Conservation (phyloP, 2,113 vertebrate genomes). For the Varanus salvator region DNA sequence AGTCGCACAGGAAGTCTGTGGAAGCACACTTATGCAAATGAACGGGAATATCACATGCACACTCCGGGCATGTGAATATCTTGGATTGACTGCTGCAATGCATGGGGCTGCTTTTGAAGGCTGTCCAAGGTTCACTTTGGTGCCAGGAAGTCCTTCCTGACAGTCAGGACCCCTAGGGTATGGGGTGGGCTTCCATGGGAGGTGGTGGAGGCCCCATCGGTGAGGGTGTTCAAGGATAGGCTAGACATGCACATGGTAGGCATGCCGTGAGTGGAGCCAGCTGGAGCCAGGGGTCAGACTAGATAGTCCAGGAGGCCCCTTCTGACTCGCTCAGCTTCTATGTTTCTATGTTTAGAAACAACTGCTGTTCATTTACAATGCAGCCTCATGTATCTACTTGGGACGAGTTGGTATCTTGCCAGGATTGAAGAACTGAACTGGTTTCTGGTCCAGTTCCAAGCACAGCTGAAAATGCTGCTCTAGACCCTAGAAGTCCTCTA, state of each 20-base stretch:
- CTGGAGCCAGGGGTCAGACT: no score
- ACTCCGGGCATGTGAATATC: background rate
- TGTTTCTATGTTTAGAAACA: no score
- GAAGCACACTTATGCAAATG: background rate
- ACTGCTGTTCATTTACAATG: no score
- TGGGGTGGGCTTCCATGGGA: no score
- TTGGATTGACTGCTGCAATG: background rate
- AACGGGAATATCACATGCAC: background rate
- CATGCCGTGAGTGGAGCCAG: no score
- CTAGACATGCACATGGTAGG: no score
- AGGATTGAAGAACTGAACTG: background rate
- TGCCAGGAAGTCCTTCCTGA: no score
- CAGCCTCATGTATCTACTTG: background rate
- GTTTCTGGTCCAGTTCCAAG: background rate
- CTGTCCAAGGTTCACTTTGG: background rate
- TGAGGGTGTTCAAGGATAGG: no score
- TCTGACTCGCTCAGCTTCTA: no score
- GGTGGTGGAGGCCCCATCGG: no score
- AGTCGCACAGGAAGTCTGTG: slow-evolving; percentile 5
- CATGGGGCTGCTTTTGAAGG: background rate
- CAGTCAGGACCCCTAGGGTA: no score
- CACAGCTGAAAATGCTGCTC: background rate
- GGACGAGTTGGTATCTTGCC: background rate
- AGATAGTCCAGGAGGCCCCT: no score
- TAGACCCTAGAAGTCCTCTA: background rate